Evolutionary conservation across 2,797 vertebrate genomes (phyloP).

Genomic region (Melanotaenia trifasciata): DNA sequence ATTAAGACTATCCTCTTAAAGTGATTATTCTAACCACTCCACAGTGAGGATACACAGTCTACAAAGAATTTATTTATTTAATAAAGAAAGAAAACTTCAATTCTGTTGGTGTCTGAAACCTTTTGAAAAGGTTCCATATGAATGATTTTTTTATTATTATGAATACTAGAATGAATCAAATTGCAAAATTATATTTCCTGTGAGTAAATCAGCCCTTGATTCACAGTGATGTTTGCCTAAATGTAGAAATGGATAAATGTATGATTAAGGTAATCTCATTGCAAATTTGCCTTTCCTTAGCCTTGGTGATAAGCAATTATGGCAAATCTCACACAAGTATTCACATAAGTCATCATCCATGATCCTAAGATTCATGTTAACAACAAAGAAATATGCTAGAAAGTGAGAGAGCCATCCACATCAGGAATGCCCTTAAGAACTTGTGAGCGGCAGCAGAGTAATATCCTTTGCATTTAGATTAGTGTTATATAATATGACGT

Average conservation of each 20-base stretch:
- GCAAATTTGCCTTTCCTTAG: neutral
- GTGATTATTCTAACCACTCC: neutral
- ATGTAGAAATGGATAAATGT: conserved; percentile 11
- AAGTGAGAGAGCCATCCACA: conserved; percentile 17
- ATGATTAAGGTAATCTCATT: conserved; percentile 23
- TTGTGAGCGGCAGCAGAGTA: conserved; percentile 14
- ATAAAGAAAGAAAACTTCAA: neutral
- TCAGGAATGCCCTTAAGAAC: conserved; percentile 1
- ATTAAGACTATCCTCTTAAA: neutral
- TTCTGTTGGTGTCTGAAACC: neutral
- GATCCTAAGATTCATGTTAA: conserved; percentile 19
- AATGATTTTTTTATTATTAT: neutral
- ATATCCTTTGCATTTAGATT: conserved; percentile 26
- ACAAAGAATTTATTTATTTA: conserved; percentile 1
- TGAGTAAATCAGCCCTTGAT: neutral
- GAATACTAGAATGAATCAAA: neutral
- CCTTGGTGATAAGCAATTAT: conserved; percentile 4
- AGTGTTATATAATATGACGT: conserved; percentile 46
- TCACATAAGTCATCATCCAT: neutral
- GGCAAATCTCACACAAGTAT: conserved; percentile 14
- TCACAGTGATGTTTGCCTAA: neutral
- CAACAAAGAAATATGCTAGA: conserved; percentile 2
- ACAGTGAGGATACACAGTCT: neutral
- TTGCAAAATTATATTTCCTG: neutral
- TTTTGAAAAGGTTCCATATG: neutral